phyloP scores from a whole-genome alignment of 2,113 vertebrate genomes.

The Microtus oregoni region DNA sequence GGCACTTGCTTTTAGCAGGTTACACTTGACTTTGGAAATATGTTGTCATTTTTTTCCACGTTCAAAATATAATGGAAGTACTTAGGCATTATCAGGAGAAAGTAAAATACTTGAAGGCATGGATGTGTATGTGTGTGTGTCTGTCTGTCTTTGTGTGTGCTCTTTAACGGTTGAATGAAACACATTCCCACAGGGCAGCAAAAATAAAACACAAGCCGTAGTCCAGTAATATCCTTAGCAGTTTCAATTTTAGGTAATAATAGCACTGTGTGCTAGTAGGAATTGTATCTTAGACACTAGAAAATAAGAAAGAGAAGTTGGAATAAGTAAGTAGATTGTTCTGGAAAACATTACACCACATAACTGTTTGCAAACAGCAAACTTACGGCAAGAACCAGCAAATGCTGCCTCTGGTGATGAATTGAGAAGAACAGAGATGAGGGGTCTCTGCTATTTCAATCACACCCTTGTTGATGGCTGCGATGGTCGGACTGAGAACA shows the following conservation, averaged over 20 bases:
- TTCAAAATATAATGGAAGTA: neutral
- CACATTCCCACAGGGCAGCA: neutral
- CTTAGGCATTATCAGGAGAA: neutral
- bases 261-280: conserved; percentile 19
- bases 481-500: neutral
- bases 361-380: conserved; percentile 39
- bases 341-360: conserved; percentile 1
- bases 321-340: neutral
- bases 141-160: neutral
- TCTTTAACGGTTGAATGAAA: conserved; percentile 6
- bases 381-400: conserved; percentile 4
- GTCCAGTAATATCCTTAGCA: conserved; percentile 16
- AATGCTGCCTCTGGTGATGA: neutral
- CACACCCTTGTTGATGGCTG: conserved; percentile 4
- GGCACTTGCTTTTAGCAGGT: neutral
- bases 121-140: neutral
- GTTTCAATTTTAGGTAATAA: conserved; percentile 30
- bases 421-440: neutral
- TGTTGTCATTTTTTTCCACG: neutral
- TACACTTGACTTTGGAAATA: conserved; percentile 46
- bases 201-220: conserved; percentile 14
- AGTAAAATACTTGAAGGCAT: neutral
- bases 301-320: conserved; percentile 41
- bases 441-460: neutral
- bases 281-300: neutral